phyloP scores from a whole-genome alignment of 2,797 vertebrate genomes.

The Eulemur coronatus region DNA sequence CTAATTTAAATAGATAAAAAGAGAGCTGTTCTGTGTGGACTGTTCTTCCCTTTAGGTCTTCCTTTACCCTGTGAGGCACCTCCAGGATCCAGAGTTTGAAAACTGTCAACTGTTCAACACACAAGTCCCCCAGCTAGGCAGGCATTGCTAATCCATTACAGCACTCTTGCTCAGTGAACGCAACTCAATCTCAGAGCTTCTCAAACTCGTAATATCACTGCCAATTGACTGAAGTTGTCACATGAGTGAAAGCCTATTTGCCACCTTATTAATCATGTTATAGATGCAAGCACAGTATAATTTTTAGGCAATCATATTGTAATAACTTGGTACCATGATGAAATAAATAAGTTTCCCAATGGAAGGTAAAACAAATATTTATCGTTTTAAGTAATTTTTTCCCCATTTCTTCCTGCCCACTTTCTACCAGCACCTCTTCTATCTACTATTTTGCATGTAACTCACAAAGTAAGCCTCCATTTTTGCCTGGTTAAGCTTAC shows the following conservation, averaged over 20 bases:
- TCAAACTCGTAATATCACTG: neutral
- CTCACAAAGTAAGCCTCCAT: neutral
- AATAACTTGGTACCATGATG: neutral
- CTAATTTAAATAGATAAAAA: neutral
- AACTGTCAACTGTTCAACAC: no score
- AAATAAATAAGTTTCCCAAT: constrained; percentile 11
- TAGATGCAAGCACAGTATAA: neutral
- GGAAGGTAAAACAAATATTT: constrained; percentile 9
- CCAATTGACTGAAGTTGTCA: neutral
- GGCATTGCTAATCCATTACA: neutral
- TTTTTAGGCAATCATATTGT: neutral
- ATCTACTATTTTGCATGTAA: neutral
- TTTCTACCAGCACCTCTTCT: neutral
- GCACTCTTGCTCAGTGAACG: neutral
- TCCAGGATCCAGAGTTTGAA: neutral
- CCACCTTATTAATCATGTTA: neutral
- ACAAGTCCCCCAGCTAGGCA: neutral
- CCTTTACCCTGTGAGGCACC: neutral
- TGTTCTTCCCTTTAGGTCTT: neutral
- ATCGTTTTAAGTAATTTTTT: neutral
- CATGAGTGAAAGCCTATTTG: constrained; percentile 6
- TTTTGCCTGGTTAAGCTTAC: neutral
- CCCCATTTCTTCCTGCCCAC: neutral
- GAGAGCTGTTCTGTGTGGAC: neutral
- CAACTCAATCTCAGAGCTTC: neutral